Conservation (phyloP, 2,888 invertebrate species). For the Cerastoderma edule region DNA sequence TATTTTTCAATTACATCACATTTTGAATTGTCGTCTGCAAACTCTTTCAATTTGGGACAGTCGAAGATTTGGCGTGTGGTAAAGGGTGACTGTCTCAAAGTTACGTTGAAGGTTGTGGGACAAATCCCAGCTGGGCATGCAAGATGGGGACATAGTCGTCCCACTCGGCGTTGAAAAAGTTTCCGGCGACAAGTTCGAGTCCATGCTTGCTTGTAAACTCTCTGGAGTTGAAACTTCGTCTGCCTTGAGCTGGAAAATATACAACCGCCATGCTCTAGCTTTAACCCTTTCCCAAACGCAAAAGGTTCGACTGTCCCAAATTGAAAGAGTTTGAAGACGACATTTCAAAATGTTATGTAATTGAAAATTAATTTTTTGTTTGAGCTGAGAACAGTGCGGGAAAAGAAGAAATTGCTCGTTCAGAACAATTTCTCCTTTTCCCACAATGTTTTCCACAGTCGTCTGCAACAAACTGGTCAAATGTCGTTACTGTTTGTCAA, state of each 20-base stretch:
- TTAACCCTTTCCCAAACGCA: no score
- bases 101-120: not conserved
- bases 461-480: no score
- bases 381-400: no score
- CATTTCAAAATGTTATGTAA: no score
- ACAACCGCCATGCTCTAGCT: no score
- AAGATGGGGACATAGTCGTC: constrained; percentile 88
- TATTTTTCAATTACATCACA: not conserved
- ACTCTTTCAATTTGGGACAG: not conserved
- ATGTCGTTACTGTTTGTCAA: no score
- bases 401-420: no score
- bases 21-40: not conserved
- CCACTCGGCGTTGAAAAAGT: constrained; percentile 59
- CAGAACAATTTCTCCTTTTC: no score
- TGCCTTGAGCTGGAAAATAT: constrained; percentile 34
- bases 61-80: not conserved
- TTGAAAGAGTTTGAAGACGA: no score
- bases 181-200: constrained; percentile 50
- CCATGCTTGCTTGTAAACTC: constrained; percentile 36
- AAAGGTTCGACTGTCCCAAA: no score
- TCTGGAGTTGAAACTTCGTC: constrained; percentile 47
- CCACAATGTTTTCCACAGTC: no score
- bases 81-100: not conserved
- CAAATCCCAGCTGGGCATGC: constrained; percentile 87
- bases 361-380: no score